phyloP scores from a whole-genome alignment of 2,113 vertebrate species.

The Carassius auratus region DNA sequence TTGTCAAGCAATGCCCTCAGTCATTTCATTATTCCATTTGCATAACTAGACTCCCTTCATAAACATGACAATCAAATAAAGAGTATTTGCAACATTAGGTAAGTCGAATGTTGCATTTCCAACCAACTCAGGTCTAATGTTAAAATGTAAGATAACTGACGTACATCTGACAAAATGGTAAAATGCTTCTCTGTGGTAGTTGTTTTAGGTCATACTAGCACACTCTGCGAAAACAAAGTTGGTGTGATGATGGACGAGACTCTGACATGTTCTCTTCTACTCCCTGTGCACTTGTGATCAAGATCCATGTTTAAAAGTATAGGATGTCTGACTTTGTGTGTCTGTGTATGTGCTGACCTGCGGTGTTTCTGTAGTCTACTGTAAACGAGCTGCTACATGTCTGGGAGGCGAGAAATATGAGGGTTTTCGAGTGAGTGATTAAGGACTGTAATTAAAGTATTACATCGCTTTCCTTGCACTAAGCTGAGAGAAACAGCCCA shows the following conservation, averaged over 20 bases:
- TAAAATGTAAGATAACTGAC: not conserved
- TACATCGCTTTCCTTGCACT: constrained; percentile 62
- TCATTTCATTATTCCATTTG: not conserved
- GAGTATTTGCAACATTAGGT: not conserved
- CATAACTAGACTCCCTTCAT: not conserved
- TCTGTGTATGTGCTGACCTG: constrained; percentile 36
- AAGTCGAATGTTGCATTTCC: not conserved
- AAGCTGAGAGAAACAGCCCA: constrained; percentile 60
- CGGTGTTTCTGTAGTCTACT: constrained; percentile 51
- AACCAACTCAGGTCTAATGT: not conserved
- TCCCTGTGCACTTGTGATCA: constrained; percentile 5
- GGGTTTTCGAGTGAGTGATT: constrained; percentile 58
- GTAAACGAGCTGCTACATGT: constrained; percentile 58
- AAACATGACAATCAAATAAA: constrained; percentile 10
- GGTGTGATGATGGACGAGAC: not conserved
- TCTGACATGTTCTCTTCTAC: constrained; percentile 20
- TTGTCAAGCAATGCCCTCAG: not conserved
- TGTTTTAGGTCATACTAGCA: constrained; percentile 14
- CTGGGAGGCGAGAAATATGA: constrained; percentile 56
- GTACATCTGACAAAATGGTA: not conserved
- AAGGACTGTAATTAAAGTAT: constrained; percentile 65
- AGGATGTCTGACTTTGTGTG: constrained; percentile 6
- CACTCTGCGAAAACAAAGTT: not conserved
- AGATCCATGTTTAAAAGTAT: constrained; percentile 36
- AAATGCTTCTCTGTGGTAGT: not conserved